Base-by-base conservation (phyloP, 2,113 vertebrate genomes). In the Xiphophorus couchianus region DNA sequence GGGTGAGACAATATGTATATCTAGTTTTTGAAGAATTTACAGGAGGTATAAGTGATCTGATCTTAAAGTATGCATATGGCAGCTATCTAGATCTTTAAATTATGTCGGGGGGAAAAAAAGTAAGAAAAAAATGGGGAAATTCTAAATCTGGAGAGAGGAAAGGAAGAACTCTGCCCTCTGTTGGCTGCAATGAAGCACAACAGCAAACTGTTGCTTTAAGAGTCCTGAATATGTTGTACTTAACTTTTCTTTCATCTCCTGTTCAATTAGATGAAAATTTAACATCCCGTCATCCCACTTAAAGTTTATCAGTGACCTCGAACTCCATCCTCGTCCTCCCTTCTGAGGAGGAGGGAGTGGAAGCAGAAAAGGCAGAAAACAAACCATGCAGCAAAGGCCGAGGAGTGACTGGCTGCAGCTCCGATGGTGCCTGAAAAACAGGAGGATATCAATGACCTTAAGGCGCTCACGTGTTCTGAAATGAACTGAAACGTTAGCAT, bases 271-370 rank as follows among this genome's bases (percentile, higher is more conserved):
- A 89, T 84, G 88, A 87, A 82, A 76, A 35, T 81, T 68, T 79
- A 80, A 44, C 81, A 78, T 76, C 76, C 87, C 76, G 77, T 77
- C 85, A 82, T 89, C 76, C 80, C 83, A 84, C 83, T 86, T 74
- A 76, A 74, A 76, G 64, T 63, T 87, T 91, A 91, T 92, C 91
- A 76, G 80, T 86, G 85, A 86, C 88, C 84, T 90, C 65, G 78
- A 68, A 69, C 79, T 86, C 79, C 42, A 68, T 66, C 78, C 65
- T 67, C 51, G 14, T 84, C 79, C 87, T 90, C 89, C 90, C 88
- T 74, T 77, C 62, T 62, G 42, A 44, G 39, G 66, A 64, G 37
- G 64, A 79, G 19, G 65, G 81, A 72, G 71, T 15, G 37, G 54
- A 62, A 65, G 76, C 7, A 17, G 76, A 83, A 84, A 72, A 83